Base-by-base conservation (phyloP, 2,888 invertebrate species). In the Cryptus armator region DNA sequence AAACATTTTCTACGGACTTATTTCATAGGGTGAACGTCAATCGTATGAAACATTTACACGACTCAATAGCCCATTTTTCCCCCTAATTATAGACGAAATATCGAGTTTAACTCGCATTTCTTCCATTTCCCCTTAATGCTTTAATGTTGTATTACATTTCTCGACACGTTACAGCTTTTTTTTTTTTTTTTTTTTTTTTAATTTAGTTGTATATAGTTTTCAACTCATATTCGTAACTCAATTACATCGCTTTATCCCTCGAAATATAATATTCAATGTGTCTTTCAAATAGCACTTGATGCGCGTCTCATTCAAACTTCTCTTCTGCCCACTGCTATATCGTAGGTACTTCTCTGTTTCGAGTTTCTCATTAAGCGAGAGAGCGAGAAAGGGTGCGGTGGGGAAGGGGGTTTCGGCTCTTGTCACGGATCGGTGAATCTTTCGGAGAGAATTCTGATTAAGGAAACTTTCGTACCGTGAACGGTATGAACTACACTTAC, bases 401-500 rank as follows among this genome's bases (percentile, higher is more conserved):
- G 51, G 78, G 67, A 62, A 66, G 56, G 67, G 77, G 77, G 77
- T 24, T 19, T 59, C 19, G 12, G 70, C 85, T 80, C 76, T 82
- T 82, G 79, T 85, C 79, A 82, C 82, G 85, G 85, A 85, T 82
- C 85, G 82, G 82, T 80, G 85, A 85, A 82, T 85, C 82, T 82
- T 79, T 79, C 79, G 71, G 56, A 66, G 82, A 82, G 83, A 83
- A 85, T 85, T 85, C 85, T 85, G 85, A 85, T 85, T 85, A 85
- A 85, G 85, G 85, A 80, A 85, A 85, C 83, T 85, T 85, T 83
- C 76, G 83, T 77, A 83, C 82, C 80, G 76, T 77, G 83, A 85
- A 85, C 83, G 83, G 80, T 85, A 83, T 83, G 75, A 80, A 85
- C 59, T 62, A 62, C 64, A 74, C 56, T 53, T 56, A 75, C 79